A percentile compares a stretch with the other conserved stretches of the same genome.
Evolutionary conservation across 2,888 invertebrate species (phyloP).

Genomic region (Rambutsinella grinnellia): DNA sequence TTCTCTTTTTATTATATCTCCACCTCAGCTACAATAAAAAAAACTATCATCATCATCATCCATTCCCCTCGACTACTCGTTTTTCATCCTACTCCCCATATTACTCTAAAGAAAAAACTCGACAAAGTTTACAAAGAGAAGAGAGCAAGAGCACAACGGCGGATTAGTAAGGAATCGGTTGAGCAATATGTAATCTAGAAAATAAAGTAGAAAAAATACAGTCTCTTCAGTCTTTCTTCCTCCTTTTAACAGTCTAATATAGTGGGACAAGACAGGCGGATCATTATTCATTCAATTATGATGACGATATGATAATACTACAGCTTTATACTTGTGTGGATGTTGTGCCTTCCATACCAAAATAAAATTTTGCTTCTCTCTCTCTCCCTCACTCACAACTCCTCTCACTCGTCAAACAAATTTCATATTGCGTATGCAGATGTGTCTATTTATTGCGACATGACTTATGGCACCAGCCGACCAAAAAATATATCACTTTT

Average conservation of each 20-base stretch:
- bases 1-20: conserved; percentile 14
- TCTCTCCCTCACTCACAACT: too few species aligned
- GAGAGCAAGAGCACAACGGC: conserved; percentile 5
- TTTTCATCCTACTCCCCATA: conserved; percentile 19
- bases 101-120: conserved; percentile 21
- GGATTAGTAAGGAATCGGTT: conserved; percentile 39
- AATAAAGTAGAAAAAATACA: conserved; percentile 1
- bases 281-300: conserved; percentile 49
- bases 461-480: neutral
- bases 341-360: neutral
- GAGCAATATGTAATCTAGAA: conserved; percentile 36
- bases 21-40: conserved; percentile 2
- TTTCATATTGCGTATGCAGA: neutral
- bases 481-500: neutral
- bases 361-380: neutral
- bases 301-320: neutral
- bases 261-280: conserved; percentile 9
- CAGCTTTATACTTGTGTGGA: neutral
- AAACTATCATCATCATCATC: conserved; percentile 11
- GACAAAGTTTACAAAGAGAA: neutral
- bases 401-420: neutral
- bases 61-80: conserved; percentile 15
- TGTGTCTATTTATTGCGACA: neutral
- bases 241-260: neutral
- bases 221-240: neutral